Base-by-base conservation (phyloP, 2,113 vertebrate species). In the Ancistrus triradiatus region DNA sequence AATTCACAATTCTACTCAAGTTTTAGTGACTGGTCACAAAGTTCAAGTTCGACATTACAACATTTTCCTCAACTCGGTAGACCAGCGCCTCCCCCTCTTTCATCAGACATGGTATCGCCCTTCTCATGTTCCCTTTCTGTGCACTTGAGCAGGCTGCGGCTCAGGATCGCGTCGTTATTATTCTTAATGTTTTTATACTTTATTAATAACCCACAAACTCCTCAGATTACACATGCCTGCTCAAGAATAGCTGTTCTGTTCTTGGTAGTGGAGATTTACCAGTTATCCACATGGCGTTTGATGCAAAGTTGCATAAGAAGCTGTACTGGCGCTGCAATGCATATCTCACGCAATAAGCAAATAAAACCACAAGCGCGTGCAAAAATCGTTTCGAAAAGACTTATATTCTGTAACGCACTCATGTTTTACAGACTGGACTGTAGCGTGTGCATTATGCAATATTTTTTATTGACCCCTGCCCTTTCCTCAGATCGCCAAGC, bases 41-140 rank as follows among this genome's bases (percentile, higher is more conserved):
- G 66, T 74, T 66, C 43, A 52, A 21, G 11, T 33, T 9, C 7
- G 8, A 27, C 24, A 35, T 28, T 49, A 31, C 10, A 7, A 48
- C 15, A 48, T 52, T 47, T 60, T 21, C 11, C 46, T 17, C 17
- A 46, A 53, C 35, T 55, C 28, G 28, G 14, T 28, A 24, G 4
- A 53, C 40, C 4, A 46, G 61, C 66, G 43, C 66, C 72, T 22
- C 66, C 72, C 56, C 24, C 48, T 31, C 2, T 47, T 47, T 47
- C 43, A 60, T 15, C 43, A 64, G 4, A 2, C 15, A 42, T 33
- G 33, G 48, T 33, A 22, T 60, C 43, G 14, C 11, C 58, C 43
- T 2, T 8, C 27, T 17, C n/a, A n/a, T n/a, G n/a, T n/a, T n/a
- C n/a, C n/a, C n/a, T n/a, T n/a, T n/a, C n/a, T n/a, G n/a, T n/a